These are phyloP conservation scores for Cordilura impudica DNA, from an alignment of 2,888 invertebrate genomes.

Conservation along the genomic window DNA sequence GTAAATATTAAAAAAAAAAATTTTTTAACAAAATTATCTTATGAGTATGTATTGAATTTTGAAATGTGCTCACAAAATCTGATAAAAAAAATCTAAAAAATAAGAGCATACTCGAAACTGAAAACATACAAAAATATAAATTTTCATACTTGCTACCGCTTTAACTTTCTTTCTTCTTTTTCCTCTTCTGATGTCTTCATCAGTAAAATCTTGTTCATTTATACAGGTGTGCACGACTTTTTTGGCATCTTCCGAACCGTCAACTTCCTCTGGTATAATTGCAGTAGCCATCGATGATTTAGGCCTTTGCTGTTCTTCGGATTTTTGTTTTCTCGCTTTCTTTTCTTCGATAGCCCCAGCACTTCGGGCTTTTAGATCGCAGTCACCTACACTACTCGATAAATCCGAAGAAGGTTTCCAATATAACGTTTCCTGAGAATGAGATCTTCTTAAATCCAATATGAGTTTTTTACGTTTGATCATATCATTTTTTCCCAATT, in stretches of 20 bases:
- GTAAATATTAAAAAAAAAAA: neutral
- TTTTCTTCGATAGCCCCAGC: constrained; percentile 71
- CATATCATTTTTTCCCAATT: constrained; percentile 80
- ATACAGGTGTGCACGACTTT: constrained; percentile 71
- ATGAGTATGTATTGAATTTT: neutral
- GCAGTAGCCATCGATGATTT: constrained; percentile 71
- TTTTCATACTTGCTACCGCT: constrained; percentile 66
- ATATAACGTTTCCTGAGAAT: constrained; percentile 79
- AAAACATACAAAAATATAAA: neutral
- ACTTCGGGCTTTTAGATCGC: constrained; percentile 71
- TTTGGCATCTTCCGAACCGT: constrained; percentile 65
- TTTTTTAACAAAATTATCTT: neutral
- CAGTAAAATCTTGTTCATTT: constrained; percentile 74
- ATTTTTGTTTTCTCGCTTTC: constrained; percentile 68
- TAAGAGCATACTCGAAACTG: neutral
- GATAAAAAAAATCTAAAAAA: neutral
- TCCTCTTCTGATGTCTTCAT: constrained; percentile 79
- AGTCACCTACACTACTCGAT: constrained; percentile 66
- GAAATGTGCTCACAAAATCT: neutral
- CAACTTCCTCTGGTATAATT: constrained; percentile 53
- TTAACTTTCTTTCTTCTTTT: constrained; percentile 79
- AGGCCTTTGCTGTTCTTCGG: constrained; percentile 70
- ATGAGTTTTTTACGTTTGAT: constrained; percentile 83
- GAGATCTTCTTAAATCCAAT: constrained; percentile 81
- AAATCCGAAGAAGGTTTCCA: constrained; percentile 79